Evolutionary conservation across 2,888 invertebrate genomes (phyloP).

Genomic region (Encarsia formosa): DNA sequence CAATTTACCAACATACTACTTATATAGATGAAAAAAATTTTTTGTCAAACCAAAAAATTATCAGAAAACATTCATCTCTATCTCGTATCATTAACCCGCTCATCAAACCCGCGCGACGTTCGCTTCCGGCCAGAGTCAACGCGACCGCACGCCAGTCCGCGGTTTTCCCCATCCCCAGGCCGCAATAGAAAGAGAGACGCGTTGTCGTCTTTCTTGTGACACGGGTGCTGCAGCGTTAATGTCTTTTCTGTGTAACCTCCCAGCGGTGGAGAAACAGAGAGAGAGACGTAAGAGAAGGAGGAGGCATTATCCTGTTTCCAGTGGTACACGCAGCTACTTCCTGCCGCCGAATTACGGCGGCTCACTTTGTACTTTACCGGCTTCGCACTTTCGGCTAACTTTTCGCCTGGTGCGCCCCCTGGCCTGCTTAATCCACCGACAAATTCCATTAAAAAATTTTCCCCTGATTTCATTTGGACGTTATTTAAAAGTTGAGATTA

Average conservation of each 20-base stretch:
- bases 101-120: too few species aligned
- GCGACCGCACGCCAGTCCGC: neutral
- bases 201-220: constrained; percentile 27
- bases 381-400: constrained; percentile 27
- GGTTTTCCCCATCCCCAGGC: neutral
- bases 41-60: too few species aligned
- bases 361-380: constrained; percentile 24
- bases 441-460: neutral
- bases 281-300: constrained; percentile 32
- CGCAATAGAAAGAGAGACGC: too few species aligned
- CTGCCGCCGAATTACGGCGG: neutral
- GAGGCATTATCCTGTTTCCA: constrained; percentile 47
- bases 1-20: too few species aligned
- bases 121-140: too few species aligned
- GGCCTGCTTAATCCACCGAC: neutral
- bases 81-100: too few species aligned
- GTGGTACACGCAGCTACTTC: constrained; percentile 23
- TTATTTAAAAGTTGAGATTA: too few species aligned
- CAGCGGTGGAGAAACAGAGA: constrained; percentile 27
- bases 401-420: constrained; percentile 10
- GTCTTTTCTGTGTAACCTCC: constrained; percentile 50
- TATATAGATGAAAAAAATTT: too few species aligned
- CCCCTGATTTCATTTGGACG: too few species aligned
- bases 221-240: constrained; percentile 41
- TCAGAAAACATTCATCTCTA: too few species aligned